A percentile compares a stretch with the other conserved stretches of the same genome.
Evolutionary conservation across 2,797 vertebrate species (phyloP).

Genomic region (Jordanella pulchra): DNA sequence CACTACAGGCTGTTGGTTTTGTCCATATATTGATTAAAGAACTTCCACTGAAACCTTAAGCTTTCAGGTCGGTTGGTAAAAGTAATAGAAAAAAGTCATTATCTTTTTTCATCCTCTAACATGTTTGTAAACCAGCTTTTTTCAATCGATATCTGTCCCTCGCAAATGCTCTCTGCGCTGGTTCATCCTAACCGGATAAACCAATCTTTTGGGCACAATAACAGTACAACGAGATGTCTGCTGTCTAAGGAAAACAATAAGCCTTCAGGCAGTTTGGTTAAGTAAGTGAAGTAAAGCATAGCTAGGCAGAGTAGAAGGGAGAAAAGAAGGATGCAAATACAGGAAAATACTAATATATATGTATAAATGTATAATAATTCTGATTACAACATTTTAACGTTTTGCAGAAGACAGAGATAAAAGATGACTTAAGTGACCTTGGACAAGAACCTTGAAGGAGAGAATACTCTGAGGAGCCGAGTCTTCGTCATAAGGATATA

Average conservation of each 20-base stretch:
- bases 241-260: constrained; percentile 31
- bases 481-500: too few relatives aligned
- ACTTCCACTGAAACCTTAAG: constrained; percentile 14
- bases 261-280: constrained; percentile 28
- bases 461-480: constrained; percentile 6
- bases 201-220: constrained; percentile 48
- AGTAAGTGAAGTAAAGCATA: constrained; percentile 16
- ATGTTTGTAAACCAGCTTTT: constrained; percentile 39
- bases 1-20: constrained; percentile 14
- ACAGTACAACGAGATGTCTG: constrained; percentile 54
- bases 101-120: constrained; percentile 25
- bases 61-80: constrained; percentile 21
- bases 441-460: background rate
- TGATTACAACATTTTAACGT: too few relatives aligned
- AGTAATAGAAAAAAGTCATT: constrained; percentile 45
- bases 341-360: constrained; percentile 16
- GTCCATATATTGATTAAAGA: constrained; percentile 24
- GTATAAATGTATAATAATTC: background rate
- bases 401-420: background rate
- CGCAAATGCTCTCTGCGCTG: constrained; percentile 30
- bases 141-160: constrained; percentile 53
- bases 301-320: constrained; percentile 10
- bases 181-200: constrained; percentile 39
- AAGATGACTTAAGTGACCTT: background rate
- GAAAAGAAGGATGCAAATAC: background rate